Percentiles rank a stretch among this genome's conserved stretches.
Conservation (phyloP, 1,140 invertebrate species). For the Tribolium madens region DNA sequence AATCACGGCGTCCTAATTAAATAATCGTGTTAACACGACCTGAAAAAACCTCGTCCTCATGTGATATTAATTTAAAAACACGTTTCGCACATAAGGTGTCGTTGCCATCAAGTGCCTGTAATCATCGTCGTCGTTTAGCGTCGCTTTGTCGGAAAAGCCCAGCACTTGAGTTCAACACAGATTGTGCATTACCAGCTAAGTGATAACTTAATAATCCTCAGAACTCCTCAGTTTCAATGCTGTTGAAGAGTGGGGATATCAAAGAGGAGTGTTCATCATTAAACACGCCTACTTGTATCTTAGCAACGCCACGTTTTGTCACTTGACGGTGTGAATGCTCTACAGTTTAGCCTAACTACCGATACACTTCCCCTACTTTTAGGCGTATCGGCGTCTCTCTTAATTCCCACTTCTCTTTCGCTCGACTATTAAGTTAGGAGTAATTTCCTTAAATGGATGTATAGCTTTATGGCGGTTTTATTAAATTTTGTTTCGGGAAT, state of each 20-base stretch:
- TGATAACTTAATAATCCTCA: conserved; percentile 51
- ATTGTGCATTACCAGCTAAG: conserved; percentile 47
- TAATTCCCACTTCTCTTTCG: background rate
- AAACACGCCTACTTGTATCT: conserved; percentile 50
- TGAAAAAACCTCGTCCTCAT: conserved; percentile 12
- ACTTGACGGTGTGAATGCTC: conserved; percentile 42
- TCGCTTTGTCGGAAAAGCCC: conserved; percentile 39
- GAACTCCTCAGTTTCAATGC: conserved; percentile 36
- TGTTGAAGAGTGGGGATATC: conserved; percentile 10
- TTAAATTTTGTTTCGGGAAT: conserved; percentile 31
- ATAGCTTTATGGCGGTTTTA: conserved; percentile 43
- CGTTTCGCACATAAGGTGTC: conserved; percentile 39
- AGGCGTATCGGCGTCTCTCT: conserved; percentile 3
- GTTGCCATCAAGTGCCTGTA: conserved; percentile 37
- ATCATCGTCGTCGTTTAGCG: conserved; percentile 45
- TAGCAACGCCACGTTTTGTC: conserved; percentile 53
- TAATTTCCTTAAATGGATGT: conserved; percentile 45
- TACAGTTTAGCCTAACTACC: conserved; percentile 52
- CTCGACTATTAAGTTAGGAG: conserved; percentile 31
- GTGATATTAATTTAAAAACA: conserved; percentile 41
- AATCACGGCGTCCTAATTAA: conserved; percentile 27
- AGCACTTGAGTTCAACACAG: conserved; percentile 46
- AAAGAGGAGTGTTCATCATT: background rate
- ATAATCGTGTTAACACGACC: conserved; percentile 17
- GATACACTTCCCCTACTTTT: conserved; percentile 42